phyloP scores from a whole-genome alignment of 2,888 invertebrate genomes.

The Pasiphila rectangulata region DNA sequence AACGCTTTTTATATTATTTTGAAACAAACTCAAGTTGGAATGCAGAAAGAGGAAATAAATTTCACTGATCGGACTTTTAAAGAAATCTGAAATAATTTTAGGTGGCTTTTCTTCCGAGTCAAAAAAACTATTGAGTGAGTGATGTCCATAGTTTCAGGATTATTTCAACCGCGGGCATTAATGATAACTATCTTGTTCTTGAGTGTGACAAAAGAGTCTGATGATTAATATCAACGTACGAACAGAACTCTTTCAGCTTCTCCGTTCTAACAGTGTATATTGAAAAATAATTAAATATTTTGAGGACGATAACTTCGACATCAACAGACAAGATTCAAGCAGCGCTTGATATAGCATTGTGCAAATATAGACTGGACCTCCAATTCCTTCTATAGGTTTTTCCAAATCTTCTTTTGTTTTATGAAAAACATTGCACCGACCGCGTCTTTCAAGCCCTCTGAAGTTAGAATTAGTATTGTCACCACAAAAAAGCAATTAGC shows the following conservation, averaged over 20 bases:
- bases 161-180: slow-evolving; percentile 32
- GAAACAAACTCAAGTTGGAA: too few relatives aligned
- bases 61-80: neutral
- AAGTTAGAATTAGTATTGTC: neutral
- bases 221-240: slow-evolving; percentile 32
- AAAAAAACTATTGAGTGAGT: slow-evolving; percentile 13
- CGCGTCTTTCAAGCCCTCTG: neutral
- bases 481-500: neutral
- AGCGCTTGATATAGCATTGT: slow-evolving; percentile 31
- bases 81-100: slow-evolving; percentile 1
- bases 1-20: too few relatives aligned
- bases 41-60: too few relatives aligned
- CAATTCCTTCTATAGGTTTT: slow-evolving; percentile 15
- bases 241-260: slow-evolving; percentile 34
- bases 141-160: slow-evolving; percentile 20
- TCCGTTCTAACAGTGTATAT: slow-evolving; percentile 36
- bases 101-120: neutral
- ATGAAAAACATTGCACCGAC: slow-evolving; percentile 22
- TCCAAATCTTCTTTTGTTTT: slow-evolving; percentile 21
- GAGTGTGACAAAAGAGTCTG: slow-evolving; percentile 27
- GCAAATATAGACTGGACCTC: slow-evolving; percentile 37
- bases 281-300: slow-evolving; percentile 36
- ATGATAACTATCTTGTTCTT: slow-evolving; percentile 30
- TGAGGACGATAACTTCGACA: slow-evolving; percentile 31
- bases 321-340: slow-evolving; percentile 32